Percentiles rank a stretch among this genome's conserved stretches.
phyloP scores from a whole-genome alignment of 2,113 vertebrate species.

The Cettia cetti region DNA sequence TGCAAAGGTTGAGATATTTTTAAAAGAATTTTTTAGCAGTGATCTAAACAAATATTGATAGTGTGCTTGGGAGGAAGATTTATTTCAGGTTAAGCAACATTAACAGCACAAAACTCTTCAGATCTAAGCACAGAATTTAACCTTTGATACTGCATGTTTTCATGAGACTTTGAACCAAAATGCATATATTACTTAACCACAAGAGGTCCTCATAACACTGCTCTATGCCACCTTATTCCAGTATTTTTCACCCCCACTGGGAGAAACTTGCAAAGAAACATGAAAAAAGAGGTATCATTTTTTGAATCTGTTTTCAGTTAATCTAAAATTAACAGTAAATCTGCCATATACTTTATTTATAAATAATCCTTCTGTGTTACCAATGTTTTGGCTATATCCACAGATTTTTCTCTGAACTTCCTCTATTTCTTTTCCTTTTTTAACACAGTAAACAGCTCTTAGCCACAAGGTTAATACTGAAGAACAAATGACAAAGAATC shows the following conservation, averaged over 20 bases:
- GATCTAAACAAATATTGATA: neutral
- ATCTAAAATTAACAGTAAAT: neutral
- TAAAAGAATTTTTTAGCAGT: neutral
- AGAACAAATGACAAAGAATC: constrained; percentile 36
- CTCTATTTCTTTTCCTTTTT: neutral
- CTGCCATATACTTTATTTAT: accelerated
- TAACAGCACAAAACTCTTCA: neutral
- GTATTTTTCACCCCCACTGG: neutral
- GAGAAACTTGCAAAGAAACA: neutral
- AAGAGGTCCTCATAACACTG: constrained; percentile 52
- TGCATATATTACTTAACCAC: constrained; percentile 15
- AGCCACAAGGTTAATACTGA: neutral
- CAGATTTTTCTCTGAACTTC: neutral
- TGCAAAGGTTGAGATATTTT: constrained; percentile 28
- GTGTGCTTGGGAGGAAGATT: neutral
- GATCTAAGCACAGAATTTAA: neutral
- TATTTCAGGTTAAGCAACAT: neutral
- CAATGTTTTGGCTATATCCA: neutral
- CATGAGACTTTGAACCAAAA: neutral
- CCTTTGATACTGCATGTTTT: neutral
- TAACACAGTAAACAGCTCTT: neutral
- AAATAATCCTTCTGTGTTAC: neutral
- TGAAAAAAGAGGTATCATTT: neutral
- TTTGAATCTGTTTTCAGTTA: neutral
- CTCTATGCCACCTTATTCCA: neutral